Percentiles rank a stretch among this genome's conserved stretches.
Evolutionary conservation across 2,113 vertebrate species (phyloP).

Genomic region (Naja naja): DNA sequence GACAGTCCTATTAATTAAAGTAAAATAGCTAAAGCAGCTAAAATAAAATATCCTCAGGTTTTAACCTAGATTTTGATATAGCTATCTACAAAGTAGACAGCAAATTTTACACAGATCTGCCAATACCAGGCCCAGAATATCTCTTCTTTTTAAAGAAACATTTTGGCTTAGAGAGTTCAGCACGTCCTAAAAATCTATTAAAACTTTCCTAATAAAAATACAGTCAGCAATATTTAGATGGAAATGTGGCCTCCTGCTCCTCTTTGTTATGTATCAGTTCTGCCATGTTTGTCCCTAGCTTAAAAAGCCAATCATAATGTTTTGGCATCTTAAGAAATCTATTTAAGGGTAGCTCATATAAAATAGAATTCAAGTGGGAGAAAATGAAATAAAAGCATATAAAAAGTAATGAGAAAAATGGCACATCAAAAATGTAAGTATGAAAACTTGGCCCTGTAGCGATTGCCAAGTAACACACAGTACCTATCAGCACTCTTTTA

Average conservation of each 20-base stretch:
- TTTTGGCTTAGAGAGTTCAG: neutral
- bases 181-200: neutral
- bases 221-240: neutral
- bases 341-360: neutral
- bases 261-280: neutral
- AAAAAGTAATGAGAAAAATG: neutral
- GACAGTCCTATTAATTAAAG: constrained; percentile 12
- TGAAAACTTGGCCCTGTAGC: neutral
- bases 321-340: neutral
- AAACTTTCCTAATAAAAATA: neutral
- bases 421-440: neutral
- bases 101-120: neutral
- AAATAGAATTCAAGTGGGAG: neutral
- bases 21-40: neutral
- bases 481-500: neutral
- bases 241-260: neutral
- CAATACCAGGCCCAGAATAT: neutral
- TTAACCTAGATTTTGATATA: neutral
- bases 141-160: neutral
- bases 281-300: neutral
- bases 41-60: neutral
- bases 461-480: neutral
- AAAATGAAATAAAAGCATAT: neutral
- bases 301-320: neutral
- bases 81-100: neutral